Evolutionary conservation across 2,888 invertebrate genomes (phyloP).

Genomic region (Choreutis nemorana): DNA sequence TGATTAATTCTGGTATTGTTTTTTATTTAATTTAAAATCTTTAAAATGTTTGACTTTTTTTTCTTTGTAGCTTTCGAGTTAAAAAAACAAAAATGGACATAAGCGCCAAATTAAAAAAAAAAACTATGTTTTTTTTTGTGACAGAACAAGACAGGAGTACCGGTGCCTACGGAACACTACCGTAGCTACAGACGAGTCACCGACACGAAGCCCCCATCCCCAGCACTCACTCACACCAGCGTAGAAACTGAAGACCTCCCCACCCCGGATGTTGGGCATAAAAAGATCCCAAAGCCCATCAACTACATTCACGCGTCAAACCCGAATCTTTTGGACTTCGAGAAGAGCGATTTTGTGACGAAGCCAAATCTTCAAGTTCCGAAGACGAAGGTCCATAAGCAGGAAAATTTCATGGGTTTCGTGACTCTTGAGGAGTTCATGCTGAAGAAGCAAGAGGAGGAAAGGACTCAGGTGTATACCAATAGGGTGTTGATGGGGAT

Average conservation of each 20-base stretch:
- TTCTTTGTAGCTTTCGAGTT: too few species aligned
- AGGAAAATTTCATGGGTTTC: conserved; percentile 71
- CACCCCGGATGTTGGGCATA: too few species aligned
- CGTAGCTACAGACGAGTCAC: conserved; percentile 75
- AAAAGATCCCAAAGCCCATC: conserved; percentile 55
- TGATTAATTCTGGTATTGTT: too few species aligned
- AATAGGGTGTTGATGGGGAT: conserved; percentile 27
- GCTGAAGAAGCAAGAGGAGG: conserved; percentile 78
- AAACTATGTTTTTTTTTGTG: not conserved
- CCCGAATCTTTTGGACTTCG: conserved; percentile 72
- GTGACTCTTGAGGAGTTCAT: conserved; percentile 83
- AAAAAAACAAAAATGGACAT: too few species aligned
- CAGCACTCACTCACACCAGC: conserved; percentile 9
- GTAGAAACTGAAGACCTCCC: too few species aligned
- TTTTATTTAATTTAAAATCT: too few species aligned
- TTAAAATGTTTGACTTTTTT: too few species aligned
- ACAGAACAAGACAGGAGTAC: conserved; percentile 53
- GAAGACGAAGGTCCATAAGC: conserved; percentile 21
- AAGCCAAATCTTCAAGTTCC: conserved; percentile 30
- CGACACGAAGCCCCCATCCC: conserved; percentile 11
- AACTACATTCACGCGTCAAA: conserved; percentile 76
- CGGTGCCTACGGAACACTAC: conserved; percentile 81
- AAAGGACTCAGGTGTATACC: conserved; percentile 56
- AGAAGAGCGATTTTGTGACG: conserved; percentile 49
- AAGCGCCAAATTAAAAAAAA: conserved; percentile 5